Conservation (phyloP, 64 coral and sea anemone genomes). For the Montipora efflorescens region DNA sequence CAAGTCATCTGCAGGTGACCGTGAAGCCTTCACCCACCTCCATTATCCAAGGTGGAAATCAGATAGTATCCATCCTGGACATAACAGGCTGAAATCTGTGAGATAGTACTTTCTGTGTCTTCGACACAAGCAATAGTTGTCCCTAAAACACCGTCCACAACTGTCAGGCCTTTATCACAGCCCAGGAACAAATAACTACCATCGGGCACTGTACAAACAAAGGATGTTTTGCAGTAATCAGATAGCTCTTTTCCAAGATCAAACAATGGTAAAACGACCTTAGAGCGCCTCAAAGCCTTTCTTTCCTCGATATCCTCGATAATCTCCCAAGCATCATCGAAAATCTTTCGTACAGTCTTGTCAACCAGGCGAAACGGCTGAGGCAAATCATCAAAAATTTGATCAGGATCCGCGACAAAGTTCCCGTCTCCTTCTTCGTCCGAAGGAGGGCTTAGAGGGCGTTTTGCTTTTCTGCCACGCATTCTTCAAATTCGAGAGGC, state of each 20-base stretch:
- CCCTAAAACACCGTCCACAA: conserved; percentile 74
- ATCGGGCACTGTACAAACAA: conserved; percentile 52
- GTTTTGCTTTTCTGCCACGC: conserved; percentile 69
- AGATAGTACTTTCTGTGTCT: conserved; percentile 46
- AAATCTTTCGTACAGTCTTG: conserved; percentile 79
- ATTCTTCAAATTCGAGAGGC: conserved; percentile 22
- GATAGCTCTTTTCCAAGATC: conserved; percentile 77
- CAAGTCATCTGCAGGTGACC: too few relatives aligned
- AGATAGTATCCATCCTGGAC: conserved; percentile 80
- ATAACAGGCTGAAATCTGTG: conserved; percentile 62
- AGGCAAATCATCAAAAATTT: conserved; percentile 86
- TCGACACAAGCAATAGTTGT: conserved; percentile 70
- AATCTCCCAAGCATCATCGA: conserved; percentile 83
- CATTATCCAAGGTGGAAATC: conserved; percentile 61
- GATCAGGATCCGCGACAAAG: conserved; percentile 84
- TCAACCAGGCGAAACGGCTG: conserved; percentile 88
- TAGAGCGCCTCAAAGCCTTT: conserved; percentile 67
- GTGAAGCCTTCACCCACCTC: conserved; percentile 18
- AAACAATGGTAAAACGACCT: conserved; percentile 76
- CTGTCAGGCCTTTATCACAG: conserved; percentile 52
- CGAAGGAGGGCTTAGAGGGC: conserved; percentile 58
- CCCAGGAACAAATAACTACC: conserved; percentile 67
- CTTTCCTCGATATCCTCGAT: conserved; percentile 85
- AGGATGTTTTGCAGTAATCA: conserved; percentile 43
- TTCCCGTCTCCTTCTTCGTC: conserved; percentile 72